Percentiles rank a stretch among this genome's conserved stretches.
Conservation (phyloP, 2,888 invertebrate genomes). For the Diabrotica balteata region DNA sequence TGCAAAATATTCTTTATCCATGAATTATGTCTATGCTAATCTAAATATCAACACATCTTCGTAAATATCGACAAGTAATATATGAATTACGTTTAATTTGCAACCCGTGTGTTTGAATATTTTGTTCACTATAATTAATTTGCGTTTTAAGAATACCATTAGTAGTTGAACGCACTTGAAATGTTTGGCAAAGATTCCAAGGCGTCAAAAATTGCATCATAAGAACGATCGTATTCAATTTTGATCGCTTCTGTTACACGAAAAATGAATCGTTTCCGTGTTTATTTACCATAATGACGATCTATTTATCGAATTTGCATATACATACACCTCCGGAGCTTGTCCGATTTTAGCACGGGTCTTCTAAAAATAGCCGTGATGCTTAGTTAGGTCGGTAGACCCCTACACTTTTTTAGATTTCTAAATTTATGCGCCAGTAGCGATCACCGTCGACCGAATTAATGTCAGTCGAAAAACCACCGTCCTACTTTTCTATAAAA, state of each 20-base stretch:
- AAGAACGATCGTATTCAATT: no score
- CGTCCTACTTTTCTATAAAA: slow-evolving; percentile 28
- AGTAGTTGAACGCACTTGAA: no score
- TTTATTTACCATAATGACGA: slow-evolving; percentile 5
- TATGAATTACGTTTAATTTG: no score
- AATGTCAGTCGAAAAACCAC: slow-evolving; percentile 31
- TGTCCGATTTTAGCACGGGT: slow-evolving; percentile 22
- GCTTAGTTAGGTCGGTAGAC: slow-evolving; percentile 38
- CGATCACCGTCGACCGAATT: slow-evolving; percentile 23
- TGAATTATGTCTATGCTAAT: no score
- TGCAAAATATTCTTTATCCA: no score
- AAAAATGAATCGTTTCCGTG: slow-evolving; percentile 3
- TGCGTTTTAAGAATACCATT: no score
- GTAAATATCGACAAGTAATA: no score
- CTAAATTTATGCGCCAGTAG: slow-evolving; percentile 34
- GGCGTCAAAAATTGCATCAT: no score
- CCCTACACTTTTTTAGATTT: slow-evolving; percentile 42
- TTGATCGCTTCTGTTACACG: neutral
- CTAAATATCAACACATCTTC: no score
- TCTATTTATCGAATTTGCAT: slow-evolving; percentile 13
- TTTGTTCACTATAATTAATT: no score
- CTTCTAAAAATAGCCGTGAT: slow-evolving; percentile 61
- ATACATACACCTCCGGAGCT: slow-evolving; percentile 12
- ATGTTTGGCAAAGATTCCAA: no score
- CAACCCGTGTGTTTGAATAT: no score